A percentile compares a stretch with the other conserved stretches of the same genome.
phyloP scores from a whole-genome alignment of 37 sponge, comb jelly and placozoan species.

The Cliona cf. orientalis region DNA sequence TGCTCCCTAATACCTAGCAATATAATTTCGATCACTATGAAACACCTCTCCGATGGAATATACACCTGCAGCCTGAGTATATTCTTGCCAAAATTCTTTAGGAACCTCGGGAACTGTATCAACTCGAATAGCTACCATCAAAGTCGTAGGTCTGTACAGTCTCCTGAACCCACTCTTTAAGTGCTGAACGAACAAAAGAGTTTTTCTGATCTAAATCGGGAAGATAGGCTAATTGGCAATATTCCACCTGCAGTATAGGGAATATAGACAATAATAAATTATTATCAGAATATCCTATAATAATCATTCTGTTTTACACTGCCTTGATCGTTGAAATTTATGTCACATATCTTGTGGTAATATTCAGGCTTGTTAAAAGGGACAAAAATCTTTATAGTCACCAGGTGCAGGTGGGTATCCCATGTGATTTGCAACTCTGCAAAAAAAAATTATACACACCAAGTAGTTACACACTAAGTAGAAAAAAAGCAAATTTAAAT shows the following conservation, averaged over 20 bases:
- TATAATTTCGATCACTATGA: constrained; percentile 66
- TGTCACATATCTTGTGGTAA: constrained; percentile 76
- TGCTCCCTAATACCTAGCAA: constrained; percentile 64
- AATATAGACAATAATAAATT: too few species aligned
- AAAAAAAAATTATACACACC: neutral
- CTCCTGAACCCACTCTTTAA: constrained; percentile 56
- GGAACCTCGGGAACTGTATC: constrained; percentile 81
- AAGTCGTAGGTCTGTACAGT: constrained; percentile 54
- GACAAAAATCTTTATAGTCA: constrained; percentile 70
- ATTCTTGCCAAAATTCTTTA: constrained; percentile 74
- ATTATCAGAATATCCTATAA: too few species aligned
- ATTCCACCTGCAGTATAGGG: constrained; percentile 64
- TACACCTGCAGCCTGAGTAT: constrained; percentile 58
- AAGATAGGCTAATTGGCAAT: constrained; percentile 74
- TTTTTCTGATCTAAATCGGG: constrained; percentile 85
- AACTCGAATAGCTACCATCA: constrained; percentile 79
- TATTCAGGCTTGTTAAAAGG: constrained; percentile 74
- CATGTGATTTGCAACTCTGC: constrained; percentile 85
- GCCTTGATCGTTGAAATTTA: too few species aligned
- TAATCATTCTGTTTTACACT: too few species aligned
- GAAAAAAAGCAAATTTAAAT: neutral
- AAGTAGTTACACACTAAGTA: too few species aligned
- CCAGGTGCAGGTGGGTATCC: constrained; percentile 64
- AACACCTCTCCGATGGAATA: constrained; percentile 81
- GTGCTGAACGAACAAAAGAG: constrained; percentile 58